Conservation (phyloP, 2,888 invertebrate species). For the Lypha dubia region DNA sequence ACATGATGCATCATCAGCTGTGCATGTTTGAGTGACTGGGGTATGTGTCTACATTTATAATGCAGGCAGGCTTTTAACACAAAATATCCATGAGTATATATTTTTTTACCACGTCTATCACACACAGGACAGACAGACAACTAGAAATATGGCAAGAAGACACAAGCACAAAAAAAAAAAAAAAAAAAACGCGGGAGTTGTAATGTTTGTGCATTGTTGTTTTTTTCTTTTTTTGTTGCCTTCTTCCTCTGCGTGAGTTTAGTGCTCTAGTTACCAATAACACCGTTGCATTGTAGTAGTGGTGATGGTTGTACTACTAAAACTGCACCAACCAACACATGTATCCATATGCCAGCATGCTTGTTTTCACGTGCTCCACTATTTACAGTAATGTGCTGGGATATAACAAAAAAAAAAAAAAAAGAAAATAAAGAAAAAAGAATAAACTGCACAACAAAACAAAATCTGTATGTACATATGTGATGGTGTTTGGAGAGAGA, state of each 20-base stretch:
- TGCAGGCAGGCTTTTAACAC: constrained; percentile 71
- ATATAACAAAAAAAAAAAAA: constrained; percentile 9
- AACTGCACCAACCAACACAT: constrained; percentile 2
- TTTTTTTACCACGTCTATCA: constrained; percentile 24
- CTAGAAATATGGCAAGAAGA: not conserved
- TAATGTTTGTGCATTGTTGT: not conserved
- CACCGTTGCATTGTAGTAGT: constrained; percentile 51
- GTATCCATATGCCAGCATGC: constrained; percentile 34
- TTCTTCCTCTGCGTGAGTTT: constrained; percentile 64
- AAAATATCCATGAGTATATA: constrained; percentile 59
- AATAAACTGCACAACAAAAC: constrained; percentile 10
- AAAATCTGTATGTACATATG: too few species aligned
- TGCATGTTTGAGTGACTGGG: constrained; percentile 38
- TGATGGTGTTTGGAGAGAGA: not conserved
- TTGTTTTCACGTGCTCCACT: constrained; percentile 61
- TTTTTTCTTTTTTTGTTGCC: constrained; percentile 11
- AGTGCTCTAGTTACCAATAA: constrained; percentile 68
- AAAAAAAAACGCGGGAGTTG: constrained; percentile 52
- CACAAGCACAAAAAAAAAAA: not conserved
- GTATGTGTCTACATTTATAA: constrained; percentile 40
- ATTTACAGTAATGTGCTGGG: constrained; percentile 47
- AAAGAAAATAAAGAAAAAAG: constrained; percentile 14
- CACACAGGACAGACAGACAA: constrained; percentile 39
- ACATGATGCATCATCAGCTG: constrained; percentile 66
- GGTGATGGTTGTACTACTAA: constrained; percentile 42